Evolutionary conservation across 1,140 invertebrate genomes (phyloP).

Genomic region (Xylocopa sonorina): DNA sequence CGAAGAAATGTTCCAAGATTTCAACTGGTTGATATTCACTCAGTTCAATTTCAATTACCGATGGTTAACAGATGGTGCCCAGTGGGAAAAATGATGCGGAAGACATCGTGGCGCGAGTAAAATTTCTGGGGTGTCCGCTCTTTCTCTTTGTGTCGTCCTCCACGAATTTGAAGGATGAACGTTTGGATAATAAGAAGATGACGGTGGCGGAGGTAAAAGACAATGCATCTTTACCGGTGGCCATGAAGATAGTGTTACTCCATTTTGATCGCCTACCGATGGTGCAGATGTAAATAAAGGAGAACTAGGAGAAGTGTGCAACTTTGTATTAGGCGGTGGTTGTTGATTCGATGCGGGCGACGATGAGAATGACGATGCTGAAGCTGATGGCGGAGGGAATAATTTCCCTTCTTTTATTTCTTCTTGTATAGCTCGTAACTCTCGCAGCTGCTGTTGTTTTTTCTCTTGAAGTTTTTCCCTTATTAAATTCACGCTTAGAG

Average conservation of each 20-base stretch:
- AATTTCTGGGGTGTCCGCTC: slow-evolving; percentile 87
- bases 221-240: slow-evolving; percentile 81
- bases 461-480: slow-evolving; percentile 94
- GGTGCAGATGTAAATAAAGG: slow-evolving; percentile 71
- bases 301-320: slow-evolving; percentile 79
- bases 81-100: slow-evolving; percentile 77
- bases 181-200: slow-evolving; percentile 73
- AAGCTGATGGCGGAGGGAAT: slow-evolving; percentile 81
- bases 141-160: slow-evolving; percentile 71
- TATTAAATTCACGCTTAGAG: slow-evolving; percentile 88
- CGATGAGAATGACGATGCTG: slow-evolving; percentile 74
- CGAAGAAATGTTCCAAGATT: too few species aligned
- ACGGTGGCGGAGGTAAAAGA: slow-evolving; percentile 72
- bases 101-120: slow-evolving; percentile 89
- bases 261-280: slow-evolving; percentile 66
- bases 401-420: slow-evolving; percentile 93
- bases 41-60: slow-evolving; percentile 63
- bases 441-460: slow-evolving; percentile 92
- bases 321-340: slow-evolving; percentile 81
- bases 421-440: slow-evolving; percentile 91
- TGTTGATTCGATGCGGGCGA: slow-evolving; percentile 80
- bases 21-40: too few species aligned
- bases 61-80: slow-evolving; percentile 73
- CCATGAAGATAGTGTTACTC: slow-evolving; percentile 71
- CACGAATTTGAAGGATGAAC: slow-evolving; percentile 72